phyloP scores from a whole-genome alignment of 2,888 invertebrate genomes.

The Phania funesta region DNA sequence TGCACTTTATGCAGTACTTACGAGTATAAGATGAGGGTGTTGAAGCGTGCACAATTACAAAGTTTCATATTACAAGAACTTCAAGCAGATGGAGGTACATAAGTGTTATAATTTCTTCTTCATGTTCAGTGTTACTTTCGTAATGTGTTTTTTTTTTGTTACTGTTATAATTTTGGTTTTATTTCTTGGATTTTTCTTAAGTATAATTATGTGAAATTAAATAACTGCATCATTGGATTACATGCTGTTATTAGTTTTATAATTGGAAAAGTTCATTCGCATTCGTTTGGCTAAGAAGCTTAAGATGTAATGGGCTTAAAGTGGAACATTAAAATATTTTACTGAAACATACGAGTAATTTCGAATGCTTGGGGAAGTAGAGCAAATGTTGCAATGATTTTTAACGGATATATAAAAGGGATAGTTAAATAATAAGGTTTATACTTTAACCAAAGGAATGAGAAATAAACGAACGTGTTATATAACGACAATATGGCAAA shows the following conservation, averaged over 20 bases:
- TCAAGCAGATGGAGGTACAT: slow-evolving; percentile 8
- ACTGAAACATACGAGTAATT: not conserved
- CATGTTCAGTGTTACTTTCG: slow-evolving; percentile 22
- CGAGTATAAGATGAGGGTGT: slow-evolving; percentile 22
- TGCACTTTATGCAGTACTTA: slow-evolving; percentile 16
- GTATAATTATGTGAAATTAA: slow-evolving; percentile 57
- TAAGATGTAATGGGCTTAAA: slow-evolving; percentile 46
- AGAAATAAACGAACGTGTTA: too few relatives aligned
- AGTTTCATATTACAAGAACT: slow-evolving; percentile 45
- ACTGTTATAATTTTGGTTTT: slow-evolving; percentile 27
- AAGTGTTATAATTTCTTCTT: slow-evolving; percentile 51
- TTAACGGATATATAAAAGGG: too few relatives aligned
- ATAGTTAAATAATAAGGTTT: too few relatives aligned
- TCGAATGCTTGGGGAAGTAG: too few relatives aligned
- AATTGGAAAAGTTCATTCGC: slow-evolving; percentile 67
- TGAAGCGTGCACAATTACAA: slow-evolving; percentile 49
- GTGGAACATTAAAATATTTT: not conserved
- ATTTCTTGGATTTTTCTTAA: slow-evolving; percentile 44
- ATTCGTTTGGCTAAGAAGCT: slow-evolving; percentile 29
- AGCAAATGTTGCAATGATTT: too few relatives aligned
- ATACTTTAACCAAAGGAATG: too few relatives aligned
- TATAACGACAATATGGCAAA: too few relatives aligned
- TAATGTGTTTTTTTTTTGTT: slow-evolving; percentile 15
- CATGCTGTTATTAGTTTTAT: slow-evolving; percentile 64
- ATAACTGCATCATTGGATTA: slow-evolving; percentile 64